Conservation (phyloP, 2,888 invertebrate genomes). For the Melanostoma mellinum region DNA sequence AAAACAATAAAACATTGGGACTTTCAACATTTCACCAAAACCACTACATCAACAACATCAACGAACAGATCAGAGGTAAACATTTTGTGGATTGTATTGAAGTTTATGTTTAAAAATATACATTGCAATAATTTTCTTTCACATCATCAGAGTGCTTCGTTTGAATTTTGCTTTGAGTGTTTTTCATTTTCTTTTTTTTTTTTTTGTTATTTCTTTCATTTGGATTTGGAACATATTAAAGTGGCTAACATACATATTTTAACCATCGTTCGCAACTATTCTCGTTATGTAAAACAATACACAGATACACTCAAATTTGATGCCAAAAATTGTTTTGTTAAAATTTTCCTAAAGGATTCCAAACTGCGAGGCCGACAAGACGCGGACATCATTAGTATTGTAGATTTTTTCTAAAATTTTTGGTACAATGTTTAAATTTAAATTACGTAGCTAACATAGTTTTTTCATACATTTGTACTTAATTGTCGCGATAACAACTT, state of each 20-base stretch:
- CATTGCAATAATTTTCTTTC: constrained; percentile 53
- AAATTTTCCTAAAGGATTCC: no score
- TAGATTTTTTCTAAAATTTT: no score
- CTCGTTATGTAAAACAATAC: no score
- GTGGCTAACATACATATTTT: neutral
- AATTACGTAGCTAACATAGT: no score
- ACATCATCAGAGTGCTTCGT: constrained; percentile 55
- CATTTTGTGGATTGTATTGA: constrained; percentile 44
- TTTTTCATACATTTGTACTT: no score
- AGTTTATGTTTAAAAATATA: constrained; percentile 56
- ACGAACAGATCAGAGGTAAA: constrained; percentile 81
- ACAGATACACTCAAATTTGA: no score
- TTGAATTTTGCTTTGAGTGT: constrained; percentile 36
- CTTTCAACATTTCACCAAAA: constrained; percentile 51
- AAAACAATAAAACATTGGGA: constrained; percentile 61
- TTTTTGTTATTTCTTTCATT: constrained; percentile 14
- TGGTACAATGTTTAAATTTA: no score
- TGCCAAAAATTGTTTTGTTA: no score
- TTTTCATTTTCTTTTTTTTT: constrained; percentile 14
- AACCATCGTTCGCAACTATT: no score
- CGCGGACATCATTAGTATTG: no score
- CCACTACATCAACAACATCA: constrained; percentile 59
- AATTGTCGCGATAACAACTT: no score
- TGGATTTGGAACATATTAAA: constrained; percentile 41
- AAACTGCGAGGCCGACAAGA: no score